These are phyloP conservation scores for Cacatua alba DNA, from an alignment of 2,113 vertebrate species.

Conservation along the genomic window DNA sequence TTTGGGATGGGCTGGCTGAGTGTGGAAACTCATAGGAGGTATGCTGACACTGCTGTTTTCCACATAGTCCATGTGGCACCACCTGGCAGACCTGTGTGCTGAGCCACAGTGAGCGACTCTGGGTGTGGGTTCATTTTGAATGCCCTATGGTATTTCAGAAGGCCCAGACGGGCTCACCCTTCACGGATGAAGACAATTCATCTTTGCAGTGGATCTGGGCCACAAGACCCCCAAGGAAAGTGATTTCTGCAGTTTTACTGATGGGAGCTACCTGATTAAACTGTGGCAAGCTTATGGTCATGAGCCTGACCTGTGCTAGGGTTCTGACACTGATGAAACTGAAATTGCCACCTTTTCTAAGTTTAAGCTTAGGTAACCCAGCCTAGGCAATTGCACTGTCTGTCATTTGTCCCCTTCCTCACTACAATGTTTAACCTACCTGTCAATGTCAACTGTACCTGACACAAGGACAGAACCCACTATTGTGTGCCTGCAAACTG, in stretches of 20 bases:
- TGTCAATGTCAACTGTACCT: neutral
- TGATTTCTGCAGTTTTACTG: neutral
- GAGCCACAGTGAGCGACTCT: neutral
- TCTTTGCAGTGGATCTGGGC: neutral
- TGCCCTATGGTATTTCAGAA: neutral
- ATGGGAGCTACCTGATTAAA: neutral
- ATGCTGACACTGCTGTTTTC: neutral
- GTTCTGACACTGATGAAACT: neutral
- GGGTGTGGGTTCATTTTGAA: neutral
- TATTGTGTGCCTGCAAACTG: neutral
- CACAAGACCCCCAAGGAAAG: neutral
- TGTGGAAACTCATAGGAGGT: neutral
- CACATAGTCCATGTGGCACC: neutral
- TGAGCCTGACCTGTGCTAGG: neutral
- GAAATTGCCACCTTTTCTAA: neutral
- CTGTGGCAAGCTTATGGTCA: neutral
- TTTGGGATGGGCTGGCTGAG: neutral
- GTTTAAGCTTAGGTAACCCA: constrained; percentile 9
- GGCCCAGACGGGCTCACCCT: neutral
- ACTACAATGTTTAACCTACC: neutral
- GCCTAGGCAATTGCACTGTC: neutral
- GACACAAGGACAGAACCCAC: neutral
- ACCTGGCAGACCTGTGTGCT: neutral
- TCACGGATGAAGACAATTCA: neutral
- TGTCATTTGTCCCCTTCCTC: constrained; percentile 2